Evolutionary conservation across 1,140 invertebrate species (phyloP), one percentile per base, ranked within the genome.

Genomic region (Andricus grossulariae): DNA sequence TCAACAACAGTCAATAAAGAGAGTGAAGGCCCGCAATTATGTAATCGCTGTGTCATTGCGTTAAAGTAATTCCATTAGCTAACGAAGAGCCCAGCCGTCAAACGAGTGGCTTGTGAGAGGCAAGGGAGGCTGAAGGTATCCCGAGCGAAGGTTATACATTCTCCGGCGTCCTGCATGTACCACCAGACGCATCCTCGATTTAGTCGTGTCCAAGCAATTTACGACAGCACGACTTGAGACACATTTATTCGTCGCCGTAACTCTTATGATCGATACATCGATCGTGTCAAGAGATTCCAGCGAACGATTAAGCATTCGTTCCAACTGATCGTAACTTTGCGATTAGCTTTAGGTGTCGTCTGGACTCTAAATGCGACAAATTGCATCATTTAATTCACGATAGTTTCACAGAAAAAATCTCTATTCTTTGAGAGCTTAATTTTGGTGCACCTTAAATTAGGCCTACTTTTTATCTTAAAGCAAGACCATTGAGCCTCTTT

Each of bases 41-140:
- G 87, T 89, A 90, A 90, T 90, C 88, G 89, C 89, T 89, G 87
- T 90, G 90, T 91, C 90, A 91, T 85, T 89, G 87, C 83, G 87
- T 86, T 88, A 89, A 88, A 90, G 89, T 91, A 89, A 90, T 90
- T 91, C 88, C 90, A 91, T 91, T 91, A 90, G 85, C 86, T 84
- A 84, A 89, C 84, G 84, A 87, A 85, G 83, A 83, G 81, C 78
- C 57, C 76, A 54, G 71, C 19, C 19, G 15, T 76, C 50, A 57
- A 50, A 74, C 71, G 74, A 55, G 45, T 54, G 54, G 16, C 51
- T 73, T 49, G 18, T 50, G 71, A 18, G n/a, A 57, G 51, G 13
- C 50, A 15, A 76, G 57, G 49, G 71, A 75, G 72, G 76, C 76
- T 49, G 49, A 57, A 75, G 72, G 76, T 76, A 82, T 78, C 79